Percentiles rank a stretch among this genome's conserved stretches.
Conservation (phyloP, 2,113 vertebrate species). For the Oreochromis spilurus region DNA sequence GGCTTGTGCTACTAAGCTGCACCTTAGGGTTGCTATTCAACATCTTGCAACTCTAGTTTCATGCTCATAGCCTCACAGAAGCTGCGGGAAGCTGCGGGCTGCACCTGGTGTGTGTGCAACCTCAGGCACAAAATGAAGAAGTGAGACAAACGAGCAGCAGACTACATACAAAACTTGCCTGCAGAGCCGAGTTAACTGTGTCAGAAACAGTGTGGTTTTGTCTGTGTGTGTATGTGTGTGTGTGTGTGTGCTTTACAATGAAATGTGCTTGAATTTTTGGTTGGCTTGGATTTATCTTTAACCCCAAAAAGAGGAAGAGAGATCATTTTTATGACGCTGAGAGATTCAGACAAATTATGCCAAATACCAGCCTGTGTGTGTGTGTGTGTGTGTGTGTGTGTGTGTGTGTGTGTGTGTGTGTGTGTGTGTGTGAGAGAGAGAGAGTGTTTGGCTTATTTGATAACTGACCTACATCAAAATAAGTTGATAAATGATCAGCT, state of each 20-base stretch:
- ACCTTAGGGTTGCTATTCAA: background rate
- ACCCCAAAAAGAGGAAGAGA: conserved; percentile 35
- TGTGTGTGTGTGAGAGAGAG: background rate
- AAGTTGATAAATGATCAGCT: background rate
- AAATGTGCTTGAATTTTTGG: background rate
- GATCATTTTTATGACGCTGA: background rate
- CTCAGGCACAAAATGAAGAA: conserved; percentile 47
- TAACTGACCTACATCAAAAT: background rate
- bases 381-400: background rate
- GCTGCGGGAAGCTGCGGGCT: conserved; percentile 1
- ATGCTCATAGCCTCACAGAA: background rate
- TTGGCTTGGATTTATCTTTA: conserved; percentile 20
- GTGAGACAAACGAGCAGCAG: conserved; percentile 29
- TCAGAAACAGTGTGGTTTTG: conserved; percentile 9
- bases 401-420: background rate
- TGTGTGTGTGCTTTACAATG: background rate
- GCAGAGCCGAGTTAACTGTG: conserved; percentile 13
- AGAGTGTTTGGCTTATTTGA: background rate
- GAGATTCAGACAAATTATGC: background rate
- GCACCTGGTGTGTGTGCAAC: conserved; percentile 42
- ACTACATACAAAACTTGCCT: background rate
- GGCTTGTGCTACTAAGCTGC: conserved; percentile 24
- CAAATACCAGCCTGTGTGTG: background rate
- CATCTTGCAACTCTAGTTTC: conserved; percentile 8
- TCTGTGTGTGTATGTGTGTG: background rate